phyloP scores from a whole-genome alignment of 2,113 vertebrate genomes.

The Megaceryle maxima region DNA sequence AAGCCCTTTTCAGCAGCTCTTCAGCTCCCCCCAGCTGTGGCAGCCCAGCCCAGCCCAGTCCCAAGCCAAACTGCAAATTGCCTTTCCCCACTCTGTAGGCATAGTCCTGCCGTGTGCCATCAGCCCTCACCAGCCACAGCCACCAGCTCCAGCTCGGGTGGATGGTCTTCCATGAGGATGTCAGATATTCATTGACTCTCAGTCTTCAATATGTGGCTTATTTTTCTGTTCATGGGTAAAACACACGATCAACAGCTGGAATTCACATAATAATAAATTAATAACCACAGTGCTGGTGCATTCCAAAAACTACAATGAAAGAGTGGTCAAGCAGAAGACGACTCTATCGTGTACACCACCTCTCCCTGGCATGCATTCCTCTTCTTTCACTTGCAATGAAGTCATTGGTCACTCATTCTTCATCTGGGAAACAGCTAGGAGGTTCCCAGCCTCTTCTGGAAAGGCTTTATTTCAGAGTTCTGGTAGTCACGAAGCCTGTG shows the following conservation, averaged over 20 bases:
- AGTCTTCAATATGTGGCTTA: neutral
- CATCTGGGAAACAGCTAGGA: neutral
- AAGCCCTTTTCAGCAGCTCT: constrained; percentile 31
- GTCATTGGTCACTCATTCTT: neutral
- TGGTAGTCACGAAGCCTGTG: rapidly evolving
- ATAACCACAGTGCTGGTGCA: neutral
- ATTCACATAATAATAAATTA: constrained; percentile 35
- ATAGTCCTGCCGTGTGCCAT: rapidly evolving
- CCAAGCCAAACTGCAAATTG: neutral
- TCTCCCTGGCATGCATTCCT: neutral
- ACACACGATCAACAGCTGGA: neutral
- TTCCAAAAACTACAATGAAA: constrained; percentile 13
- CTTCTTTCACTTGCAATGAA: neutral
- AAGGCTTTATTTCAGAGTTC: neutral
- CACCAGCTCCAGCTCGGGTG: neutral
- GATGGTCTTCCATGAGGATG: rapidly evolving
- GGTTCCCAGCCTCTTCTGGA: neutral
- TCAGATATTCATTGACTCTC: neutral
- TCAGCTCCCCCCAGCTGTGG: constrained; percentile 61
- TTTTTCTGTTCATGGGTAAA: neutral
- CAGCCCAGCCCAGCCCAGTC: neutral
- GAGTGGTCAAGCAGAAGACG: neutral
- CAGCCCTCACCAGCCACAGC: rapidly evolving
- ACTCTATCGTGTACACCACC: neutral
- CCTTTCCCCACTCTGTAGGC: rapidly evolving